Conservation (phyloP, 2,797 vertebrate genomes). For the Coreius guichenoti region DNA sequence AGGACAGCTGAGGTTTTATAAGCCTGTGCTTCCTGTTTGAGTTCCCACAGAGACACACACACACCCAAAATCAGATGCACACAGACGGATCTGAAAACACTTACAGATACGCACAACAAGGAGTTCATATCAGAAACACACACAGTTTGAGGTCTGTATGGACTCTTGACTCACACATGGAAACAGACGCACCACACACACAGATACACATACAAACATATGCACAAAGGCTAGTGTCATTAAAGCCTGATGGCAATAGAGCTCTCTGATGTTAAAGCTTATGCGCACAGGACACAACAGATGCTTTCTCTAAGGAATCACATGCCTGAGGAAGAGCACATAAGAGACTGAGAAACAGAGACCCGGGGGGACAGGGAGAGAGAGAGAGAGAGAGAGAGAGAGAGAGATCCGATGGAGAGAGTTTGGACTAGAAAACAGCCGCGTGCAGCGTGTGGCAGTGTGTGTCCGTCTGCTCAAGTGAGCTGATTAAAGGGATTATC, state of each 20-base stretch:
- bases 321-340: slow-evolving; percentile 1
- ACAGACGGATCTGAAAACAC: neutral
- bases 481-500: slow-evolving; percentile 58
- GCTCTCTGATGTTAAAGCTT: slow-evolving; percentile 1
- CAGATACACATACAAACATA: neutral
- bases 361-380: neutral
- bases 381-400: neutral
- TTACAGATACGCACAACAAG: slow-evolving; percentile 7
- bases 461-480: slow-evolving; percentile 27
- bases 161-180: neutral
- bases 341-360: neutral
- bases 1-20: slow-evolving; percentile 3
- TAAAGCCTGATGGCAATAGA: slow-evolving; percentile 17
- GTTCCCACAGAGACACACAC: slow-evolving; percentile 30
- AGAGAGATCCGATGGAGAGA: neutral
- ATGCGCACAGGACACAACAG: slow-evolving; percentile 12
- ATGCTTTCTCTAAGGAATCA: slow-evolving; percentile 14
- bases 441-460: slow-evolving; percentile 35
- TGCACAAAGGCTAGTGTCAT: slow-evolving; percentile 21
- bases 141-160: neutral
- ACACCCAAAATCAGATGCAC: slow-evolving; percentile 23
- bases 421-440: neutral
- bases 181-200: neutral
- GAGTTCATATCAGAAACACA: slow-evolving; percentile 2
- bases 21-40: slow-evolving; percentile 29